Conservation (phyloP, 92 coral and sea anemone species). For the Zoanthus sociatus region DNA sequence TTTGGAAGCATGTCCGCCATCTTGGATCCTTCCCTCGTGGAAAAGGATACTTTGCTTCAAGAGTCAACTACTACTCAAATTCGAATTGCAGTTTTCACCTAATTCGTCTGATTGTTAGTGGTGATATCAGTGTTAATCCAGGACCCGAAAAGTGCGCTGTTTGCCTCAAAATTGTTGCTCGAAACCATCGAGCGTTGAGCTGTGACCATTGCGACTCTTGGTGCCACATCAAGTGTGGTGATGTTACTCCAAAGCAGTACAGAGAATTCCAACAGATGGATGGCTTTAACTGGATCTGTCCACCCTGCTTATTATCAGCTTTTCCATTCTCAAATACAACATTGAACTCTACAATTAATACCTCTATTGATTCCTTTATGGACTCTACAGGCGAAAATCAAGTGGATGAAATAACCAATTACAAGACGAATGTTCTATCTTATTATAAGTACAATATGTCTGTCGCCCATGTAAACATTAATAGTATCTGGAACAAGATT, state of each 20-base stretch:
- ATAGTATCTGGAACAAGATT: constrained; percentile 60
- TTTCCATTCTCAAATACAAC: neutral
- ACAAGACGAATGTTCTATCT: constrained; percentile 40
- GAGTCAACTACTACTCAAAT: constrained; percentile 33
- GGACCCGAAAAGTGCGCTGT: constrained; percentile 18
- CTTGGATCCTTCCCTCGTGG: constrained; percentile 16
- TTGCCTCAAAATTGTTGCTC: constrained; percentile 16
- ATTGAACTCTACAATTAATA: constrained; percentile 14
- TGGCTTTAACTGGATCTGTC: constrained; percentile 25
- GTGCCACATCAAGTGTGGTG: constrained; percentile 33
- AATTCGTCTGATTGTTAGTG: neutral
- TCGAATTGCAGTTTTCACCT: constrained; percentile 13
- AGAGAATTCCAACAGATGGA: constrained; percentile 6
- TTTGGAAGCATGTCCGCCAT: constrained; percentile 26
- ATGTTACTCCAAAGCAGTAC: neutral
- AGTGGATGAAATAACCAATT: constrained; percentile 33
- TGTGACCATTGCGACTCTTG: constrained; percentile 20
- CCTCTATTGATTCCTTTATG: constrained; percentile 39
- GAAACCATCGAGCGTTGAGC: constrained; percentile 34
- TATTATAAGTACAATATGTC: constrained; percentile 47
- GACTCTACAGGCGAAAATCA: constrained; percentile 30
- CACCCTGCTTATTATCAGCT: constrained; percentile 14
- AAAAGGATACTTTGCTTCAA: constrained; percentile 26
- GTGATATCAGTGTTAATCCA: neutral
- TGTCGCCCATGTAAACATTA: constrained; percentile 58